These are phyloP conservation scores for Prorops nasuta DNA, from an alignment of 1,140 invertebrate genomes.

Conservation along the genomic window DNA sequence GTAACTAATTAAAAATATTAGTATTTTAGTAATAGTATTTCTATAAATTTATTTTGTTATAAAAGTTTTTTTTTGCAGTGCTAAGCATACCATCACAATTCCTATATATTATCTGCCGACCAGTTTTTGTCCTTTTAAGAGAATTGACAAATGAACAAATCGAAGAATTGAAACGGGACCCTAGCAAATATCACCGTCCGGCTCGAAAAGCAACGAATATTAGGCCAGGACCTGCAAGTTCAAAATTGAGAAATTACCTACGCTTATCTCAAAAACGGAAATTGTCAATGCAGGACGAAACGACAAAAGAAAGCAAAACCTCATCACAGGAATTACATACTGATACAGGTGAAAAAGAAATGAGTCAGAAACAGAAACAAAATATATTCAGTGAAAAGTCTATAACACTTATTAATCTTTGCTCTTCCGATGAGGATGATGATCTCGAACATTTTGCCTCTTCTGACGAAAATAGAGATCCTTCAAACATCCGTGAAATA, in stretches of 20 bases:
- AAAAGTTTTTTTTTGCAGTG: conserved; percentile 26
- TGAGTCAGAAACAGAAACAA: background rate
- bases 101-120: conserved; percentile 47
- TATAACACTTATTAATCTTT: conserved; percentile 50
- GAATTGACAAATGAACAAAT: conserved; percentile 43
- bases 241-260: conserved; percentile 7
- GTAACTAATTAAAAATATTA: no score
- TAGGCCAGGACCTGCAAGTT: conserved; percentile 21
- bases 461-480: conserved; percentile 39
- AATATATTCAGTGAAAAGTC: background rate
- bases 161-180: conserved; percentile 39
- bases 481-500: conserved; percentile 13
- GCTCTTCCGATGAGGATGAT: conserved; percentile 59
- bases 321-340: no score
- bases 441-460: conserved; percentile 6
- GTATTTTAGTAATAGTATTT: no score
- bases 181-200: conserved; percentile 32
- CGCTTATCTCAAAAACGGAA: conserved; percentile 22
- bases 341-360: background rate
- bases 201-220: no score
- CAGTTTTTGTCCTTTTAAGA: conserved; percentile 51
- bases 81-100: conserved; percentile 44
- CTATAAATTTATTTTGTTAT: background rate
- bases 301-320: no score
- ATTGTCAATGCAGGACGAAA: conserved; percentile 16